phyloP scores from a whole-genome alignment of 2,888 invertebrate genomes.

The Ceratothoa steindachneri region DNA sequence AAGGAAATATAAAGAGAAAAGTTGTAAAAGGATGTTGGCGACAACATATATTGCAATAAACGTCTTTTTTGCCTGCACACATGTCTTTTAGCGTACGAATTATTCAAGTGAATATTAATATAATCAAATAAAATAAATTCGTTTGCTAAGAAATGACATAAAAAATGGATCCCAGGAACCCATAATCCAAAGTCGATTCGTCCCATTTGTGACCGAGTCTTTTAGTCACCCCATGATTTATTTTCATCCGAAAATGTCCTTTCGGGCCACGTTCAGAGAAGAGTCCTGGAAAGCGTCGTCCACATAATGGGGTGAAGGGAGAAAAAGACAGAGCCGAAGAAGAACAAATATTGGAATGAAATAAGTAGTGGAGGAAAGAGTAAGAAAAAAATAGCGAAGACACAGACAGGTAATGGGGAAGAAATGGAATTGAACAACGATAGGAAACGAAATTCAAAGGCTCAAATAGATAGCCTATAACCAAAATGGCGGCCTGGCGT shows the following conservation, averaged over 20 bases:
- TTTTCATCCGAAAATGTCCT: conserved; percentile 2
- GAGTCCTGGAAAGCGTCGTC: neutral
- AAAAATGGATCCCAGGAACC: neutral
- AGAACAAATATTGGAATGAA: neutral
- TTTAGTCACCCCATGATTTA: conserved; percentile 6
- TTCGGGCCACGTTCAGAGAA: neutral
- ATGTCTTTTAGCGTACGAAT: too few species aligned
- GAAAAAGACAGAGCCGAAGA: neutral
- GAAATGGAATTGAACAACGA: too few species aligned
- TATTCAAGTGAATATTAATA: neutral
- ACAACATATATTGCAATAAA: too few species aligned
- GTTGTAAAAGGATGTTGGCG: too few species aligned
- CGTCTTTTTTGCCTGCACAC: too few species aligned
- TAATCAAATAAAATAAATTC: neutral
- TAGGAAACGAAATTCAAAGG: too few species aligned
- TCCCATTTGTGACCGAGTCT: neutral
- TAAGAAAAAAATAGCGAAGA: neutral
- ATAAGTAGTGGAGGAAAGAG: neutral
- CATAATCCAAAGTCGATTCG: neutral
- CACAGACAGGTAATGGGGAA: too few species aligned
- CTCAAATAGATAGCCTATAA: too few species aligned
- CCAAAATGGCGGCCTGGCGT: too few species aligned
- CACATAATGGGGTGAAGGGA: neutral
- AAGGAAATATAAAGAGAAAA: too few species aligned
- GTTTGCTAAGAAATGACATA: conserved; percentile 4